Evolutionary conservation across 2,113 vertebrate species (phyloP).

Genomic region (Suncus etruscus): DNA sequence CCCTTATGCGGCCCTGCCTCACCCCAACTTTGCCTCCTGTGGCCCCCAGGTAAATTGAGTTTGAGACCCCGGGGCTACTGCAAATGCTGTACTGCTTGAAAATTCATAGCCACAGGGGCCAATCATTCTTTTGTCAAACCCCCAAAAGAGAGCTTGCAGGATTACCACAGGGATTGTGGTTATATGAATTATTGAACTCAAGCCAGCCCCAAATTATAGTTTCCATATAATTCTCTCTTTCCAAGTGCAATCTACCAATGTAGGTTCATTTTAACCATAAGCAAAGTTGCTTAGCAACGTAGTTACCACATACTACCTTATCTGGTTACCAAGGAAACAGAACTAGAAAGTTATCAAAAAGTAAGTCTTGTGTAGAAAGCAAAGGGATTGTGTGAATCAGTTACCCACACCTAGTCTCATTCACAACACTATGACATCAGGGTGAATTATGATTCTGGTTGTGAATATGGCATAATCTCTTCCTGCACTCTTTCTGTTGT

Average conservation of each 20-base stretch:
- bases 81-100: background rate
- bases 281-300: constrained; percentile 64
- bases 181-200: background rate
- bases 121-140: constrained; percentile 8
- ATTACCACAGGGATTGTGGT: background rate
- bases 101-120: background rate
- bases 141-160: background rate
- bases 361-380: constrained; percentile 47
- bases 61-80: too few relatives aligned
- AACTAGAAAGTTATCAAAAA: constrained; percentile 60
- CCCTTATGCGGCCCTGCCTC: too few relatives aligned
- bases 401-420: constrained; percentile 44
- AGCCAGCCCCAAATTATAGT: constrained; percentile 7
- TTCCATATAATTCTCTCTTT: constrained; percentile 53
- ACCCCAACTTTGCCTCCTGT: too few relatives aligned
- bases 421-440: constrained; percentile 49
- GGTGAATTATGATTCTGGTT: constrained; percentile 40
- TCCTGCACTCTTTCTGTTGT: constrained; percentile 63
- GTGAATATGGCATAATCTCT: constrained; percentile 44
- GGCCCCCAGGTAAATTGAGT: too few relatives aligned
- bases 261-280: constrained; percentile 64
- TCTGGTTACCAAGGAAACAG: constrained; percentile 65
- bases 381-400: background rate
- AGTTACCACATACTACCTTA: constrained; percentile 45
- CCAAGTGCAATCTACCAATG: constrained; percentile 44